Evolutionary conservation across 2,888 invertebrate genomes (phyloP), one percentile per base, ranked within the genome.

Genomic region (Apamea monoglypha): DNA sequence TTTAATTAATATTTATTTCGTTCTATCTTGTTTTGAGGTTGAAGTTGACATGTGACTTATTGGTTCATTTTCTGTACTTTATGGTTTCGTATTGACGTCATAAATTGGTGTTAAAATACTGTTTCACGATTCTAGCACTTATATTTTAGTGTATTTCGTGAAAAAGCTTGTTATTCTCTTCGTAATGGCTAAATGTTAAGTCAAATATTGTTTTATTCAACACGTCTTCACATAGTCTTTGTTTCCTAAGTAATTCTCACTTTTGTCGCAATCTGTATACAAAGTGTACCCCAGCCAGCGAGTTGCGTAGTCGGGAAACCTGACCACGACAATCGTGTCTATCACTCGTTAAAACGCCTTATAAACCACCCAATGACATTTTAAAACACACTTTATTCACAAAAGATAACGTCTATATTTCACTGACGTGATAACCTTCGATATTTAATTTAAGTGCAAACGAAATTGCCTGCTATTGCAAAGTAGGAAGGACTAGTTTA

Each of bases 241-340:
- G 83, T 90, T 83, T 84, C 67, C 76, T 72, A 82, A 87, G 83
- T 88, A 85, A 87, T 88, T 88, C 88, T 87, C 84, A 88, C 89
- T 89, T 91, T 91, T 92, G 92, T 92, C 89, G 91, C 91, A 92
- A 92, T 88, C 87, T 82, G 75, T 83, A 70, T 74, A 87, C 81
- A 87, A 87, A 91, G 90, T 91, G 89, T 92, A 85, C 82, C 77
- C 80, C 50, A 87, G 88, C 86, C 83, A 87, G 86, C 87, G 86
- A 85, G 88, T 91, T 92, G 91, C 91, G 89, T 87, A 90, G 90
- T 90, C 90, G 91, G 92, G 93, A 92, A 94, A 94, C 93, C 92
- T 92, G 92, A 94, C 92, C 92, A 91, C 92, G 87, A 87, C 89
- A 86, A 76, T 77, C 88, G 78, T 86, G 86, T 87, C 76, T 76